Evolutionary conservation across 2,888 invertebrate genomes (phyloP), one percentile per base, ranked within the genome.

Genomic region (Apotomis turbidana): DNA sequence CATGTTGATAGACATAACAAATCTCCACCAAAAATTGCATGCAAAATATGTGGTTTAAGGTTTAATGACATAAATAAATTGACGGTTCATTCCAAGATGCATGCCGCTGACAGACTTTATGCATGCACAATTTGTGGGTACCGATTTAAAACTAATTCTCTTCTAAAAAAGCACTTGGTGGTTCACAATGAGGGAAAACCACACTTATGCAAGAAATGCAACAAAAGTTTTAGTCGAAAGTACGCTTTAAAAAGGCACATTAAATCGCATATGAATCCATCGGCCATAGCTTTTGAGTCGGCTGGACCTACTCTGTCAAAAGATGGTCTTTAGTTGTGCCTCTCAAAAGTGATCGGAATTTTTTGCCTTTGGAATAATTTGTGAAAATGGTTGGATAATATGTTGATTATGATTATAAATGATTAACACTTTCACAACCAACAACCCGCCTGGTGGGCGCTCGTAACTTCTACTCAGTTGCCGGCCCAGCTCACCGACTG

Each of bases 131-230:
- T 74, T 51, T 76, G 77, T 70, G 38, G 69, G 2, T 70, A 60
- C 44, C n/a, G 8, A 61, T 61, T 70, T 57, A 15, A 38, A 38
- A 44, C 0, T 10, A 68, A 67, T 38, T 4, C 0, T 13, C 12
- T 6, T 10, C 60, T 78, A 52, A 51, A 58, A 10, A 63, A 3
- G 0, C 78, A 78, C 71, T 57, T 74, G 44, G 67, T 15, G 72
- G 64, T 54, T 8, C 78, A 78, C 49, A 76, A 70, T 12, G 74
- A 74, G 0, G 74, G 75, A 9, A 78, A 74, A 51, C 76, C 78
- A 0, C 78, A 36, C 27, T 44, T 8, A 59, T 74, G 74, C 41
- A 27, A 8, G 3, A n/a, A 49, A 9, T 74, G 74, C 15, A 38
- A 41, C 74, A 76, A 27, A 73, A 38, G 44, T 10, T 67, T 67